Percentiles rank a stretch among this genome's conserved stretches.
These are phyloP conservation scores for Holocentrus rufus DNA, from an alignment of 2,797 vertebrate species.

Conservation along the genomic window DNA sequence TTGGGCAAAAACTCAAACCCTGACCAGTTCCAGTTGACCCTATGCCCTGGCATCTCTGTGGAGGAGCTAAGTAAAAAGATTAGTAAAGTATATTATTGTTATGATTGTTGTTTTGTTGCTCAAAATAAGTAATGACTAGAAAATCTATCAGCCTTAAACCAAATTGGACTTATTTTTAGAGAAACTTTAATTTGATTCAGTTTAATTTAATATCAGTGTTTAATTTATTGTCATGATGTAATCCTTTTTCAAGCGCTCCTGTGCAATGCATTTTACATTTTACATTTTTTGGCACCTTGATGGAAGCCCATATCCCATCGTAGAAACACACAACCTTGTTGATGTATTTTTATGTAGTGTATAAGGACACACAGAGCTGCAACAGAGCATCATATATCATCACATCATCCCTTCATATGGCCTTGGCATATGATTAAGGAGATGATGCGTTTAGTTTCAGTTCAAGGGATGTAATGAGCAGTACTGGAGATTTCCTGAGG, in stretches of 20 bases:
- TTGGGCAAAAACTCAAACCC: conserved; percentile 10
- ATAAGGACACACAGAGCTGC: no score
- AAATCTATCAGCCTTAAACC: background rate
- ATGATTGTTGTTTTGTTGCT: no score
- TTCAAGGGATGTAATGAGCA: background rate
- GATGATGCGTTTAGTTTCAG: no score
- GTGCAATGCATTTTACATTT: background rate
- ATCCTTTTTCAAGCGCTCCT: background rate
- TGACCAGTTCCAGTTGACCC: no score
- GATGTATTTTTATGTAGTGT: background rate
- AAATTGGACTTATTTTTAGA: background rate
- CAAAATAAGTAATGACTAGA: no score
- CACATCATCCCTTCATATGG: conserved; percentile 5
- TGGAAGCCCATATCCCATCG: background rate
- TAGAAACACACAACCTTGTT: background rate
- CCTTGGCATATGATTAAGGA: no score
- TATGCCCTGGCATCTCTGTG: no score
- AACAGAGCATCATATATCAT: background rate
- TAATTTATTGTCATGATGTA: background rate
- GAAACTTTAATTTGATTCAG: background rate
- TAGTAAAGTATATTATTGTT: no score
- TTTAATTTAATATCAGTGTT: background rate
- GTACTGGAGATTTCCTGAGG: conserved; percentile 64
- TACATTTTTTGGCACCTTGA: background rate
- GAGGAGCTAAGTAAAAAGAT: no score